Conservation (phyloP, 2,113 vertebrate species). For the Labrus mixtus region DNA sequence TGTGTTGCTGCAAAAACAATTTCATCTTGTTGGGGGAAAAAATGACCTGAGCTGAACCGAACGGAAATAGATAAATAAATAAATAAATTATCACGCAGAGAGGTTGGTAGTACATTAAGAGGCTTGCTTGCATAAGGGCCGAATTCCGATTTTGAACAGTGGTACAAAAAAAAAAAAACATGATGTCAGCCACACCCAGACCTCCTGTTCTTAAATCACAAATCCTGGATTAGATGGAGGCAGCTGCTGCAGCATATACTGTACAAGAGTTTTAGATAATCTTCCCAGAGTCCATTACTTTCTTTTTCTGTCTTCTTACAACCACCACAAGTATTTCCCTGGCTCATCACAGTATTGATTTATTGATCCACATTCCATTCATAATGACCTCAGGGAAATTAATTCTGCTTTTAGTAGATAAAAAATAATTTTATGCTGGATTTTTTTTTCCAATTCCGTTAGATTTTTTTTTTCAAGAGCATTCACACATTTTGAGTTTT, state of each 20-base stretch:
- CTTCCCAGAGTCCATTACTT: not conserved
- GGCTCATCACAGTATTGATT: conserved; percentile 37
- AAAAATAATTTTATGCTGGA: conserved; percentile 19
- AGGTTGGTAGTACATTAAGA: not conserved
- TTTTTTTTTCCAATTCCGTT: not conserved
- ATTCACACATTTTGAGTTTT: not conserved
- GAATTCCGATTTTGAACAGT: conserved; percentile 4
- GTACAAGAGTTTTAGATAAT: not conserved
- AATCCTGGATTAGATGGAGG: conserved; percentile 19
- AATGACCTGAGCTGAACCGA: not conserved
- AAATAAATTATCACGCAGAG: not conserved
- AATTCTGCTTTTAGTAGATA: conserved; percentile 19
- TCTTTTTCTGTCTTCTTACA: conserved; percentile 4
- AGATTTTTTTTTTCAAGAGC: not conserved
- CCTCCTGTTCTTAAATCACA: not conserved
- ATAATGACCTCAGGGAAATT: conserved; percentile 40
- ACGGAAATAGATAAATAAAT: not conserved
- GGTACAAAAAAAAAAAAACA: not conserved
- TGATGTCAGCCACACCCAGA: not conserved
- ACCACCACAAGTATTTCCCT: conserved; percentile 14
- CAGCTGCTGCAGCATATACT: conserved; percentile 3
- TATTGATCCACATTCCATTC: conserved; percentile 43
- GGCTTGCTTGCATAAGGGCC: not conserved
- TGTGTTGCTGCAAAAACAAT: not conserved
- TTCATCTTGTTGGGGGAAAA: not conserved